These are phyloP conservation scores for Mormyrops attenuatus DNA, from an alignment of 2,797 vertebrate genomes.

Conservation along the genomic window DNA sequence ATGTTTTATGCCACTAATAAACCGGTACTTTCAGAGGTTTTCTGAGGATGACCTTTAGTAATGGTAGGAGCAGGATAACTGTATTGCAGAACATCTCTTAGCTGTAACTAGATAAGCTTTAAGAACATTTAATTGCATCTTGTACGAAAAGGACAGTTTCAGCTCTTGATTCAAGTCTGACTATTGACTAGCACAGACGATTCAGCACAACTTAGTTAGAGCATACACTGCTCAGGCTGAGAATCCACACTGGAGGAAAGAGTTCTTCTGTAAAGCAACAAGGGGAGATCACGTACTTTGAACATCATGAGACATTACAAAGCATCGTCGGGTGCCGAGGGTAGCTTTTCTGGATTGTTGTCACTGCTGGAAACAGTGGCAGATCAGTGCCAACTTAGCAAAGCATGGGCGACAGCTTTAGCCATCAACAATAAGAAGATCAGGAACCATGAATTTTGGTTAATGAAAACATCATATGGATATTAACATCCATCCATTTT, in stretches of 20 bases:
- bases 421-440: not conserved
- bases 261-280: not conserved
- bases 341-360: not conserved
- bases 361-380: not conserved
- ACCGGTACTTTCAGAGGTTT: not conserved
- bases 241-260: not conserved
- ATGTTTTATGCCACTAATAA: not conserved
- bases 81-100: not conserved
- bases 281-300: not conserved
- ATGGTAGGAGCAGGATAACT: not conserved
- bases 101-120: not conserved
- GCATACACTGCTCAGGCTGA: not conserved
- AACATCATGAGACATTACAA: not conserved
- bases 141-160: not conserved
- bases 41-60: not conserved
- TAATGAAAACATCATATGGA: not conserved
- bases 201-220: not conserved
- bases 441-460: not conserved
- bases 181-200: not conserved
- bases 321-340: not conserved
- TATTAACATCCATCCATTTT: no score
- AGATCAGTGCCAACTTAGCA: not conserved
- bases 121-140: not conserved
- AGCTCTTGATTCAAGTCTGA: not conserved
- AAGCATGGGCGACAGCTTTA: not conserved